These are phyloP conservation scores for Psilopsiagon aymara DNA, from an alignment of 2,113 vertebrate genomes.

Conservation along the genomic window DNA sequence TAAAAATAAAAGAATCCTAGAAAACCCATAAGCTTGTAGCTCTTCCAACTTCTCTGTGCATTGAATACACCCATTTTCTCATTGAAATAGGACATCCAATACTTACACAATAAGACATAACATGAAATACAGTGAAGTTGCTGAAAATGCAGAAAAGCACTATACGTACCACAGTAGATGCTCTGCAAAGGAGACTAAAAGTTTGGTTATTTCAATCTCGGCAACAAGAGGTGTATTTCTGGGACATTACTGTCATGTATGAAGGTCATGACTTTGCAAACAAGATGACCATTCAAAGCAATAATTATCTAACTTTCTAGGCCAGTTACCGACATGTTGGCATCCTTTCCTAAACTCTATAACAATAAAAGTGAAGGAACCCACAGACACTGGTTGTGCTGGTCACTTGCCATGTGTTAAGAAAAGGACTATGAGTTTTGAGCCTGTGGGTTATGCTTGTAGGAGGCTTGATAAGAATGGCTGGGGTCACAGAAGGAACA, in stretches of 20 bases:
- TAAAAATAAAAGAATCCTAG: not conserved
- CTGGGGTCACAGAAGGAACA: not conserved
- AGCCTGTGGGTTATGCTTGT: not conserved
- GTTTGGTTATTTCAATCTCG: not conserved
- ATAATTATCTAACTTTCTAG: not conserved
- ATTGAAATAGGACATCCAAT: not conserved
- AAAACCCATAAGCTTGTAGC: not conserved
- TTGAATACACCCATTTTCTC: not conserved
- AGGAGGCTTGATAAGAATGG: not conserved
- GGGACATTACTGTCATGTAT: not conserved
- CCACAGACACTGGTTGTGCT: not conserved
- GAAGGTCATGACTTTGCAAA: not conserved
- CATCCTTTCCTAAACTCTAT: not conserved
- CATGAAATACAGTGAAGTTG: not conserved
- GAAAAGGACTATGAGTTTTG: not conserved
- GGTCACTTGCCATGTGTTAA: fast-evolving
- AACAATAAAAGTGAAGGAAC: not conserved
- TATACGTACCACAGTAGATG: not conserved
- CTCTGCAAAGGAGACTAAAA: fast-evolving
- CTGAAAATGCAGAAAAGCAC: not conserved
- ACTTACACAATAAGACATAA: not conserved
- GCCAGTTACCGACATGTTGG: not conserved
- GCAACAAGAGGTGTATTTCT: not conserved
- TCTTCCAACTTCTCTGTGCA: not conserved
- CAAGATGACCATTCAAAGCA: not conserved